Evolutionary conservation across 2,888 invertebrate species (phyloP).

Genomic region (Eudemis profundana): DNA sequence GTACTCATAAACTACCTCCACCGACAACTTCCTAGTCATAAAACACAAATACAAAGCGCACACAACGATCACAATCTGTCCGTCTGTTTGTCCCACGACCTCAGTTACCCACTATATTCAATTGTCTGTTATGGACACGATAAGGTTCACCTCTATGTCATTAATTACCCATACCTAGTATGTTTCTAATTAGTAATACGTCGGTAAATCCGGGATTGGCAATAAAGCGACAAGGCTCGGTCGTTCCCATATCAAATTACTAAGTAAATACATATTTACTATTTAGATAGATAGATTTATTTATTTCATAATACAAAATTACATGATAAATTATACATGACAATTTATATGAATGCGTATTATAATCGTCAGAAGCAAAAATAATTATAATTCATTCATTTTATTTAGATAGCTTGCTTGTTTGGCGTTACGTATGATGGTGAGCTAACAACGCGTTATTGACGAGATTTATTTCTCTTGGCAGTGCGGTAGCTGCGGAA

Average conservation of each 20-base stretch:
- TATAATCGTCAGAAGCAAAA: no score
- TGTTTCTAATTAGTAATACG: constrained; percentile 55
- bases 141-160: constrained; percentile 56
- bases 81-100: constrained; percentile 75
- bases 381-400: no score
- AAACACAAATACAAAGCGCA: constrained; percentile 64
- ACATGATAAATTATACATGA: no score
- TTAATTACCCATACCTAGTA: constrained; percentile 59
- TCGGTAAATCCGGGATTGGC: constrained; percentile 50
- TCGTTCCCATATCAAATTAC: constrained; percentile 37
- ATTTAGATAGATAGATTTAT: no score
- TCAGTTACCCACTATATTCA: constrained; percentile 66
- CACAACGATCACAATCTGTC: constrained; percentile 73
- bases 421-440: no score
- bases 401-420: no score
- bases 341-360: no score
- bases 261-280: no score
- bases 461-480: no score
- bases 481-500: no score
- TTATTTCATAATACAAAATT: no score
- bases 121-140: constrained; percentile 58
- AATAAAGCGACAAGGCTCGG: constrained; percentile 39
- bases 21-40: constrained; percentile 58
- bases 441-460: no score
- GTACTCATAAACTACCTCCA: constrained; percentile 6